Evolutionary conservation across 2,113 vertebrate genomes (phyloP), one percentile per base, ranked within the genome.

Genomic region (Brachyhypopomus occidentalis): DNA sequence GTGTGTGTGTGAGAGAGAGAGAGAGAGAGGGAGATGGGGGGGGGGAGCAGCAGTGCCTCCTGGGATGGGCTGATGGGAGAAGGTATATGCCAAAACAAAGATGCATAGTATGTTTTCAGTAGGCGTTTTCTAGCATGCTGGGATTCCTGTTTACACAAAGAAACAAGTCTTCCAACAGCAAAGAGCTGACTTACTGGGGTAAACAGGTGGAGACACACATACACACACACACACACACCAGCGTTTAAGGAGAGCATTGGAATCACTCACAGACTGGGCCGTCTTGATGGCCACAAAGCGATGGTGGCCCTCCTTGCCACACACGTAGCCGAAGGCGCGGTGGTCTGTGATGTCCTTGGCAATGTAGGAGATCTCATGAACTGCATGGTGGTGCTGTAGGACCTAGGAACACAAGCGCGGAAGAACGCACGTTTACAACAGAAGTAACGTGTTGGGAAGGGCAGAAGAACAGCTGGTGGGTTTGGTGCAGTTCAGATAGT

Each of bases 301-400:
- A 81, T 99, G 98, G 89, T 99, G 96, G 73, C 98, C 98, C 88
- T 99, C 98, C 85, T 98, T 98, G 80, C 98, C 98, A 74, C 98
- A 99, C 8, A 99, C 95, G 16, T 98, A 99, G 88, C 98, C 98
- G 30, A 99, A 99, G 6, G 98, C 98, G 86, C 98, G 92, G 91
- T 99, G 97, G 91, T 99, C 98, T 41, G 98, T 99, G 92, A 98
- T 97, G 86, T 99, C 98, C 93, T 99, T 99, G 14, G 98, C 98
- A 0, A 99, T 99, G 93, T 99, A 99, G 83, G 98, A 99, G 89
- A 99, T 99, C 92, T 99, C 97, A 22, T 99, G 97, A 91, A 99
- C 97, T 78, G 96, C 97, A 80, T 99, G 97, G 83, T 98, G 97
- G 85, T 99, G 97, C 88, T 98, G 96, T 81, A 99, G 94, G 76